Evolutionary conservation across 2,113 vertebrate genomes (phyloP), one percentile per base, ranked within the genome.

Genomic region (Tretioscincus oriximinensis): DNA sequence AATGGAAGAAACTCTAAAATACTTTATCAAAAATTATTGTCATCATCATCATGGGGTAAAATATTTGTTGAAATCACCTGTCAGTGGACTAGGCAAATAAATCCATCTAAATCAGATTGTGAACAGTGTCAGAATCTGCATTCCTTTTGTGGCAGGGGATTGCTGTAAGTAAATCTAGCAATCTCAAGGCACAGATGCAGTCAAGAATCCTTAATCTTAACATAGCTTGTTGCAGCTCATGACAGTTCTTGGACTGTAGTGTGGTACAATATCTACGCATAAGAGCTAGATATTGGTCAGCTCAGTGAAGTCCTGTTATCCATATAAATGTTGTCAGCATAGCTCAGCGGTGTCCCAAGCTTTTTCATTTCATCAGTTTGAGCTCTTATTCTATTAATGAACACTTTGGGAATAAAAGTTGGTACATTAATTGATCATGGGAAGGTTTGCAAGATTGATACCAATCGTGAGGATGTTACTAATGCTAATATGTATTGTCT

Each of bases 1-100:
- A 88, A 92, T 89, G 82, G 90, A 88, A 76, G 84, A 77, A 86
- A 90, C 88, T 88, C 83, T 86, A 88, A 89, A 83, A 84, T 90
- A 78, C 41, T 79, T 58, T 83, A 78, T 81, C 88, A 82, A 70
- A 47, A 76, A 45, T 61, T 54, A 84, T 78, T 71, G 11, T 22
- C 69, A 73, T 51, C 18, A 82, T 1, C n/a, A 69, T 28, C 1
- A 65, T 9, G 49, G 83, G 87, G 87, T 79, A 90, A 91, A 86
- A 84, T 81, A 86, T 85, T 86, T 47, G 72, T 47, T 84, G 87
- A 84, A 86, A 88, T 90, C 76, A 69, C 35, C n/a, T 54, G 60
- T 49, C n/a, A 10, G 31, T 26, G 21, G 29, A 58, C 5, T 63
- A 51, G 29, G 49, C 28, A 58, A 29, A 65, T 51, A 51, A 65